Base-by-base conservation (phyloP, 2,888 invertebrate genomes). In the Diachrysia chrysitis region DNA sequence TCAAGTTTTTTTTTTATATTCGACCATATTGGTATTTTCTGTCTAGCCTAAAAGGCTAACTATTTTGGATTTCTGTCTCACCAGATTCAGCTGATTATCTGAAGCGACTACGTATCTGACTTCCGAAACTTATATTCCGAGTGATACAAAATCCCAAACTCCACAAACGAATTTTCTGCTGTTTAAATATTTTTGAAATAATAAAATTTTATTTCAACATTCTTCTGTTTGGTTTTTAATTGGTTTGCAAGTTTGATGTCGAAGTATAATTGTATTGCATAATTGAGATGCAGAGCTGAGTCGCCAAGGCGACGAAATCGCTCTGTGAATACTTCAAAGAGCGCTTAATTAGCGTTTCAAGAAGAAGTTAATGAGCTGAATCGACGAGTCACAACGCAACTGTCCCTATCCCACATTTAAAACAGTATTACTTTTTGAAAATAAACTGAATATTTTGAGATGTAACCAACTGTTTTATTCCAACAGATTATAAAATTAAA, bases 331-430 rank as follows among this genome's bases (percentile, higher is more conserved):
- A 88, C 90, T 92, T 91, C 87, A 91, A 89, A 89, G 86, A 86
- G 84, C 84, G 82, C 89, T 90, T 92, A 90, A 93, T 92, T 92
- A 90, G 89, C 85, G 87, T 87, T 89, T 88, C 87, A 85, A 88
- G 89, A 78, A 78, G 69, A 88, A 89, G 86, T 89, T 93, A 91
- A 92, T 92, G 90, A 91, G 88, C 86, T 87, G 85, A 87, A 83
- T 86, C 86, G 84, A 81, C 82, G 71, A 82, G 79, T 71, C 81
- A 76, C 77, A 74, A 79, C 65, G 72, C 75, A 63, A 57, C 63
- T 82, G 70, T 76, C 82, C 73, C 78, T 78, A 79, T 83, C 83
- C 78, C 81, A 82, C 83, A 84, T 76, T 71, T 72, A 63, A 78
- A 79, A 48, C 46, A 37, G 58, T 62, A 64, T 69, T 51, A 19